Conservation (phyloP, 2,797 vertebrate species). For the Pempheris klunzingeri region DNA sequence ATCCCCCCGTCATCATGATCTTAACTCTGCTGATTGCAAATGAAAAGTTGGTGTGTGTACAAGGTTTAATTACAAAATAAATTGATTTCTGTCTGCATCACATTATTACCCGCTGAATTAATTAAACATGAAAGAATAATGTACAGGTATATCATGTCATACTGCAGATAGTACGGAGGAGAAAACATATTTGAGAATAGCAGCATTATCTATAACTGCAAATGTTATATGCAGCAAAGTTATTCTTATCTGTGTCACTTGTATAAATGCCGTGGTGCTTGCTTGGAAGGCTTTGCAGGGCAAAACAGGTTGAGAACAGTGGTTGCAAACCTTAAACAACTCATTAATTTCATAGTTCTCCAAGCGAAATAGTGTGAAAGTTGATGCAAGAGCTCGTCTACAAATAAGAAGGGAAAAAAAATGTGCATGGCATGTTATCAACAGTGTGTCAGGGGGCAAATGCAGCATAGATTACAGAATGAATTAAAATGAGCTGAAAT, state of each 20-base stretch:
- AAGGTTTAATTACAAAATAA: slow-evolving; percentile 47
- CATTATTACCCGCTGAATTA: slow-evolving; percentile 40
- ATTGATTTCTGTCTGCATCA: slow-evolving; percentile 50
- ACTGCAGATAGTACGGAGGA: background rate
- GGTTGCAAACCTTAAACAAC: slow-evolving; percentile 36
- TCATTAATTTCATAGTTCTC: slow-evolving; percentile 57
- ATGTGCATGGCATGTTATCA: slow-evolving; percentile 70
- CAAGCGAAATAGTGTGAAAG: slow-evolving; percentile 45
- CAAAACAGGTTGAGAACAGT: slow-evolving; percentile 17
- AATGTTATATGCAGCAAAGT: slow-evolving; percentile 14
- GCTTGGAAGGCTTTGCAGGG: slow-evolving; percentile 23
- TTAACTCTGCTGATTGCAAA: slow-evolving; percentile 50
- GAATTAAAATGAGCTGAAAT: slow-evolving; percentile 79
- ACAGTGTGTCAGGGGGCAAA: slow-evolving; percentile 70
- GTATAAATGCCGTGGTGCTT: slow-evolving; percentile 14
- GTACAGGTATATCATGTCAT: slow-evolving; percentile 10
- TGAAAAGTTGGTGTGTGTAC: slow-evolving; percentile 45
- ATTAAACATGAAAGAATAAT: slow-evolving; percentile 38
- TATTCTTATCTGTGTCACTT: slow-evolving; percentile 38
- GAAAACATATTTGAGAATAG: slow-evolving; percentile 29
- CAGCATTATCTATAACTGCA: slow-evolving; percentile 23
- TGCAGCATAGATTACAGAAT: slow-evolving; percentile 68
- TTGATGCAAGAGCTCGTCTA: slow-evolving; percentile 57
- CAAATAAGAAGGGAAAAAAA: slow-evolving; percentile 42
- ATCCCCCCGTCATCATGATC: slow-evolving; percentile 33